Base-by-base conservation (phyloP, 1,140 invertebrate species). In the Lysiphlebus fabarum region DNA sequence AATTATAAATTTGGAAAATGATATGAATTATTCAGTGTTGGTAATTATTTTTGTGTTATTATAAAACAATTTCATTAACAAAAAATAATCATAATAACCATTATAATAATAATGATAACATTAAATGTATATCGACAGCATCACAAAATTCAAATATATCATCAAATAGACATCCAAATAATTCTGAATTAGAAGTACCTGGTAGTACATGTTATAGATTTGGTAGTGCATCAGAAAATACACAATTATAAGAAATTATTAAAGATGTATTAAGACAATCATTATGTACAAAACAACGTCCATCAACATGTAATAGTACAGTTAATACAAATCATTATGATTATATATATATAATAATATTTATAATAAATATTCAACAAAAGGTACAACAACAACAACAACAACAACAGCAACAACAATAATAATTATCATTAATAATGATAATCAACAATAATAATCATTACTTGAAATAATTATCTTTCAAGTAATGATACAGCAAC, bases 191-290 rank as follows among this genome's bases (percentile, higher is more conserved):
- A 69, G 81, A 69, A 58, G 74, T 81, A 65, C 81, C 79, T 59
- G 84, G 81, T 48, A 80, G 84, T 14, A 86, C 84, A 0, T 89
- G 88, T 71, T 97, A 96, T 76, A 83, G 95, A 58, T 82, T 98
- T 62, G 95, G 94, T n/a, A 95, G 94, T 61, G 95, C 99, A 2
- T 96, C 96, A 12, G 96, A 99, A 77, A 97, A 99, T 79, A 99
- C 96, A 33, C 92, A 97, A 75, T 81, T 99, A 50, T 99, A 97
- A 97, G 97, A 99, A 74, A 86, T 99, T 26, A 98, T 95, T 12
- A 95, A 99, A 70, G 96, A 99, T 76, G 86, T 96, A 47, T 78
- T 98, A 38, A 84, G 83, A 58, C 86, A 88, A 64, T 85, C 86
- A 9, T 77, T 86, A 59, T 79, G 77, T 62, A 67, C 73, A 0